Base-by-base conservation (phyloP, 2,113 vertebrate genomes). In the Cololabis saira region DNA sequence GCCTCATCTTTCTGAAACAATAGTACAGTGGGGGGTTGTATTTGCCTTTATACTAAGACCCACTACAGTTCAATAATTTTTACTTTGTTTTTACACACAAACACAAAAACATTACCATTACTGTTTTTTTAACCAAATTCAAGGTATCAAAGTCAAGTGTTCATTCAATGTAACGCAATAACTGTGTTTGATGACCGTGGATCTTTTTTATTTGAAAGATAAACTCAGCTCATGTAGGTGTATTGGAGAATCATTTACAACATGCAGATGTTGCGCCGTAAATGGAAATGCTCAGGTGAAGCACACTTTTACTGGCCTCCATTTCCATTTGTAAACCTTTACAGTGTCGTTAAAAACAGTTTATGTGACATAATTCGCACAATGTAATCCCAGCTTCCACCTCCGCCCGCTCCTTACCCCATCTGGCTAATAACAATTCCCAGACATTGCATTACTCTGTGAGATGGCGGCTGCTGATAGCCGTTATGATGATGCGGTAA, bases 341-440 rank as follows among this genome's bases (percentile, higher is more conserved):
- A 27, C 22, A 44, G 24, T n/a, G 33, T 45, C 33, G 44, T 74
- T 61, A 76, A 6, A 57, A 47, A 12, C 16, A 27, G 43, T 61
- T 57, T 59, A 54, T 41, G 27, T 63, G 53, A 51, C 57, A 41
- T 56, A 41, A 59, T 74, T 71, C 56, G 61, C 14, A 6, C 30
- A 40, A 30, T 27, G n/a, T 27, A 64, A 49, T 52, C 59, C 62
- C 51, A 17, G 30, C 47, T 30, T n/a, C 37, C 5, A 2, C 47
- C 22, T 14, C 62, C 53, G 22, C 24, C 52, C 10, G 16, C 65
- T 51, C 19, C 59, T 7, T 59, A 42, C 49, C 58, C 79, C 68
- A 54, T 62, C 65, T 58, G 81, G 48, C 52, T 53, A 44, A 80
- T 65, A 80, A 74, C 56, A 40, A 18, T 56, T 60, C 67, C 61